Conservation (phyloP, 2,888 invertebrate species). For the Meiosimyza platycephala region DNA sequence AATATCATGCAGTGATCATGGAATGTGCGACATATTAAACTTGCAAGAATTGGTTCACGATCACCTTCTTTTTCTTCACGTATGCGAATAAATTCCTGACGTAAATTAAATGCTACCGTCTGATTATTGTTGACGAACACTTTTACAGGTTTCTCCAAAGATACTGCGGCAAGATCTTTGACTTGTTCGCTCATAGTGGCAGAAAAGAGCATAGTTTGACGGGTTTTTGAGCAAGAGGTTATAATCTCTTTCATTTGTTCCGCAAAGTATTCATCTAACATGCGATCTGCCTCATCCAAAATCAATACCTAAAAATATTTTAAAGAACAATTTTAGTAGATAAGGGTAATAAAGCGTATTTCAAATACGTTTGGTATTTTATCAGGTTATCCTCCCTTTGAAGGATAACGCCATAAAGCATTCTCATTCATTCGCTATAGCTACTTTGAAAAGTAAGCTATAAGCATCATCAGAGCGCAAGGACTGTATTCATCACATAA, state of each 20-base stretch:
- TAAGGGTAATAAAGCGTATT: not conserved
- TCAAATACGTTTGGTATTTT: not conserved
- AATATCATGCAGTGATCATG: constrained; percentile 93
- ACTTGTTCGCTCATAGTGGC: constrained; percentile 99
- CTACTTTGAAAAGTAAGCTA: not conserved
- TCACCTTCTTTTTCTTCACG: constrained; percentile 90
- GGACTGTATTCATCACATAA: constrained; percentile 64
- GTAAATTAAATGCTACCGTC: constrained; percentile 92
- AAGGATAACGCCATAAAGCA: constrained; percentile 41
- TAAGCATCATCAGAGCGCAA: constrained; percentile 64
- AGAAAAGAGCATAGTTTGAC: constrained; percentile 97
- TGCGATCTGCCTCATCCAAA: constrained; percentile 80
- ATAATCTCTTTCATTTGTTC: constrained; percentile 99
- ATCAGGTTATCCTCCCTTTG: constrained; percentile 55
- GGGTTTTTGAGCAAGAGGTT: constrained; percentile 86
- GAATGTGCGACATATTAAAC: constrained; percentile 88
- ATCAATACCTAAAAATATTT: constrained; percentile 67
- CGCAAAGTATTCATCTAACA: constrained; percentile 98
- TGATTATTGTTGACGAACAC: constrained; percentile 97
- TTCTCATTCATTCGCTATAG: constrained; percentile 45
- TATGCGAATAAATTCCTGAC: constrained; percentile 96
- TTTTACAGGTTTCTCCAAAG: constrained; percentile 90
- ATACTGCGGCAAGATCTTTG: constrained; percentile 94
- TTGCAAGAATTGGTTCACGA: constrained; percentile 88
- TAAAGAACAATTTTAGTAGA: not conserved